Evolutionary conservation across 1,140 invertebrate genomes (phyloP).

Genomic region (Brachionus manjavacas): DNA sequence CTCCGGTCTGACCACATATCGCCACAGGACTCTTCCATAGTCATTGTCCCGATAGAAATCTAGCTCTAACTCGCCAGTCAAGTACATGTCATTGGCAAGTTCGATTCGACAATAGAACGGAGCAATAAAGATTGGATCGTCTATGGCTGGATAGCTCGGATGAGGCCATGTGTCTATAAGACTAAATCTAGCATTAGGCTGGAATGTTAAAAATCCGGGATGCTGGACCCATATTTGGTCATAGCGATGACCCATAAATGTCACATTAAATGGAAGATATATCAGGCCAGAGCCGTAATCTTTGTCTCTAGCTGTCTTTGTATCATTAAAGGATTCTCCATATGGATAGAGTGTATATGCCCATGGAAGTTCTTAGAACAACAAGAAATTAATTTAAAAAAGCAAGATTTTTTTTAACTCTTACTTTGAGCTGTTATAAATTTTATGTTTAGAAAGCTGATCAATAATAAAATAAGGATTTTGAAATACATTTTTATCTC

Average conservation of each 20-base stretch:
- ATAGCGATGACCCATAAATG: conserved; percentile 42
- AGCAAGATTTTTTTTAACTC: neutral
- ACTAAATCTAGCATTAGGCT: conserved; percentile 1
- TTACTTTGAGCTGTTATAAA: neutral
- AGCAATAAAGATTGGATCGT: conserved; percentile 41
- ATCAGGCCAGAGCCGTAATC: conserved; percentile 8
- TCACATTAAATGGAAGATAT: conserved; percentile 34
- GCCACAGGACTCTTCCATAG: conserved; percentile 24
- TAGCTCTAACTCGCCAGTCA: neutral
- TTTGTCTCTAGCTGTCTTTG: conserved; percentile 17
- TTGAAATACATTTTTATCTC: neutral
- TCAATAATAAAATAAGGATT: neutral
- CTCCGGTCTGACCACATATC: conserved; percentile 8
- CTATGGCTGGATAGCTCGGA: conserved; percentile 28
- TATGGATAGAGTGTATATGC: conserved; percentile 39
- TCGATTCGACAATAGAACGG: conserved; percentile 36
- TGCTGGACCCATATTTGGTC: conserved; percentile 39
- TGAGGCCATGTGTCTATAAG: conserved; percentile 36
- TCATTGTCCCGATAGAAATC: conserved; percentile 27
- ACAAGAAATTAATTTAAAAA: neutral
- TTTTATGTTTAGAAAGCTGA: neutral
- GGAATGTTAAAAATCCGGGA: conserved; percentile 34
- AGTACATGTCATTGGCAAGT: conserved; percentile 36
- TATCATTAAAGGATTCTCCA: conserved; percentile 13
- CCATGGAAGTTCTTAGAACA: conserved; percentile 33